Evolutionary conservation across 2,113 vertebrate species (phyloP), one percentile per base, ranked within the genome.

Genomic region (Centropus unirufus): DNA sequence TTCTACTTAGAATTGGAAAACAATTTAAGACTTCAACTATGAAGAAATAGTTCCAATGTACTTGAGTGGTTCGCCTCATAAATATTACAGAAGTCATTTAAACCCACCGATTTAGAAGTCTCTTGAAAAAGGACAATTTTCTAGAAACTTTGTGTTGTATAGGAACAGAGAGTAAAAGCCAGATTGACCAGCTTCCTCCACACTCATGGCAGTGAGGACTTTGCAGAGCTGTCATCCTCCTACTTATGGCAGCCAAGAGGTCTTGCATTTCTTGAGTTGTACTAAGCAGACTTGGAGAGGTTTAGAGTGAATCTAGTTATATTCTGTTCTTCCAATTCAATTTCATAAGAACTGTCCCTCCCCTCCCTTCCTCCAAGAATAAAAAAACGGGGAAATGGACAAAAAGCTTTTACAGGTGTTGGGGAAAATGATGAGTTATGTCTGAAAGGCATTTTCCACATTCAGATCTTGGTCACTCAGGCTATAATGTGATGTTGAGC

Each of bases 11-110:
- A 76, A 81, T 52, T 3, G 3, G 40, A 64, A 86, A 83, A 61
- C 11, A 47, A 30, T 82, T 72, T 82, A 23, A 64, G 68, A 34
- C 44, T 76, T 91, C 22, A 68, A 0, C 26, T 82, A 39, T 47
- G 49, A 68, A 26, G 40, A 80, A 76, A 76, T 49, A 51, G 9
- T 86, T 85, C 58, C 18, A 76, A 32, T 4, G 6, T 78, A 18
- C n/a, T 70, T 54, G 44, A 75, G 52, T 74, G 49, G 51, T 68
- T 90, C 70, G 59, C 21, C 34, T 92, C 18, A 73, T 83, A 85
- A 82, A 72, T 85, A 64, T 55, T 79, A 42, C 40, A 73, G 40
- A 70, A 88, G 40, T 88, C 13, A 39, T 75, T 79, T 90, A 83
- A 89, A 69, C 29, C 4, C 14, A 21, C 20, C 57, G 58, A 42